A percentile compares a stretch with the other conserved stretches of the same genome.
These are phyloP conservation scores for Hydrolagus colliei DNA, from an alignment of 2,797 vertebrate species.

Conservation along the genomic window DNA sequence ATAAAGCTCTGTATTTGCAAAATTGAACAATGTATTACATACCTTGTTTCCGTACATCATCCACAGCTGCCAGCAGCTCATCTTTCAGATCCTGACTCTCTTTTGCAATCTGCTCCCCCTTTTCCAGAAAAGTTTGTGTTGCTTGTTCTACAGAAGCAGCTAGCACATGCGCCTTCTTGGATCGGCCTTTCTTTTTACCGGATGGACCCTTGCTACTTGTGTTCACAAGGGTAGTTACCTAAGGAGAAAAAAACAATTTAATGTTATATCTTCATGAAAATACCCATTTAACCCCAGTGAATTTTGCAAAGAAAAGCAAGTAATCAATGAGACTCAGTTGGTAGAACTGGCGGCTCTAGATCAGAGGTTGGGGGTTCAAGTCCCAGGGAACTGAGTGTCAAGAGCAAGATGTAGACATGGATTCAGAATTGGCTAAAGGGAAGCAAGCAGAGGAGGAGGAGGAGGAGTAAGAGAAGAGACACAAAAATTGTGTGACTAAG, in stretches of 20 bases:
- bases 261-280: not conserved
- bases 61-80: slow-evolving; percentile 86
- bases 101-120: slow-evolving; percentile 95
- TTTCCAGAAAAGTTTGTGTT: slow-evolving; percentile 95
- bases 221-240: slow-evolving; percentile 97
- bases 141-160: slow-evolving; percentile 96
- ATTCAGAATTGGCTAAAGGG: too few relatives aligned
- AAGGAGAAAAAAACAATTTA: not conserved
- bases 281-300: slow-evolving; percentile 35
- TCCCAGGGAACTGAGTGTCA: slow-evolving; percentile 37
- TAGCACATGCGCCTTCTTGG: slow-evolving; percentile 95
- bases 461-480: too few relatives aligned
- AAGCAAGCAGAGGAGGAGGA: too few relatives aligned
- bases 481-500: too few relatives aligned
- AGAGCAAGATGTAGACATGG: slow-evolving; percentile 38
- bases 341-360: not conserved
- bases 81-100: slow-evolving; percentile 97
- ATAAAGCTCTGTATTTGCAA: not conserved
- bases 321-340: not conserved
- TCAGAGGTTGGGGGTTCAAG: not conserved
- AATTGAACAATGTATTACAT: slow-evolving; percentile 24
- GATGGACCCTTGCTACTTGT: slow-evolving; percentile 97
- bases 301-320: slow-evolving; percentile 36
- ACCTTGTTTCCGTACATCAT: slow-evolving; percentile 97
- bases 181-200: slow-evolving; percentile 95